Base-by-base conservation (phyloP, 1,140 invertebrate genomes). In the Ganaspis sp. region DNA sequence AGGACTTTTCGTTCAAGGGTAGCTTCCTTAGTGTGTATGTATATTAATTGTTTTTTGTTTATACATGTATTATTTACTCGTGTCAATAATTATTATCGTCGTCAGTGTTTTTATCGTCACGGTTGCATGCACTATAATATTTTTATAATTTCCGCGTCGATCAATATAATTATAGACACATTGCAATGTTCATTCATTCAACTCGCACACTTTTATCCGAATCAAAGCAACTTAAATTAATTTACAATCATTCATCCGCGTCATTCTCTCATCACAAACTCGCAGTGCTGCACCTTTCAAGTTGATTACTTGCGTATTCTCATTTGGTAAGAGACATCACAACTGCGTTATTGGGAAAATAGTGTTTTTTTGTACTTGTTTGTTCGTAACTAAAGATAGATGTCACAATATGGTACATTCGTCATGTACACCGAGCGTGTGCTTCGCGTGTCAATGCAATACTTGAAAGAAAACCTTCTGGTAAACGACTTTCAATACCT, bases 241-340 rank as follows among this genome's bases (percentile, higher is more conserved):
- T 70, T 75, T 80, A 70, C 54, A 78, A 70, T 70, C 74, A 69
- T 76, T 73, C 70, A 81, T 73, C 72, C 26, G 73, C 54, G 70
- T 79, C 53, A 74, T 70, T 74, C 75, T 72, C 53, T 74, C 29
- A 23, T 54, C 15, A 19, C 37, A 75, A 29, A 42, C 45, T 70
- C 45, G 58, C 75, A 69, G 23, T 19, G 29, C 69, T 42, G 70
- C 34, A 53, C 45, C 42, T 78, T 37, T 81, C 45, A 80, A 80
- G 72, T 84, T 81, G 73, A 86, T 85, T 80, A 87, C 77, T 76
- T 79, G 76, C 76, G 19, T 83, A 84, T 81, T 73, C 80, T 84
- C 83, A 85, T 87, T 87, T 87, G 83, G 84, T 88, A 85, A 81
- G 73, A 82, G 77, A 84, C 82, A 86, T 87, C 84, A 83, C 82